phyloP scores from a whole-genome alignment of 1,140 invertebrate species.

The Drosophila obscura region DNA sequence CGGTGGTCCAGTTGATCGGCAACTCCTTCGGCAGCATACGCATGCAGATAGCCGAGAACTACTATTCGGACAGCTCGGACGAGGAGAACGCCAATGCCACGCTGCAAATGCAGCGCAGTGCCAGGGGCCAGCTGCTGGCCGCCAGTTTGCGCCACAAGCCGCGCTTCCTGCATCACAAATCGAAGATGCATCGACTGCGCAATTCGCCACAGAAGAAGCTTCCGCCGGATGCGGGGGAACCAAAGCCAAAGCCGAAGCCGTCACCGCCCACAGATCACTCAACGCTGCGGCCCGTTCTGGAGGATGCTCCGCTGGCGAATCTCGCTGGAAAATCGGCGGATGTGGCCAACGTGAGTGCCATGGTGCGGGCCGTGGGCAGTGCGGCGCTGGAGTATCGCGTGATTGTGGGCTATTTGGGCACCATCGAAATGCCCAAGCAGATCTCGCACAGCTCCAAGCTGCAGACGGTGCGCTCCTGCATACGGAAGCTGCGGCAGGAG shows the following conservation, averaged over 20 bases:
- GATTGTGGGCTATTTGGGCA: conserved; percentile 96
- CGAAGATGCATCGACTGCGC: conserved; percentile 71
- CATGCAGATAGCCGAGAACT: conserved; percentile 94
- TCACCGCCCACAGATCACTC: conserved; percentile 29
- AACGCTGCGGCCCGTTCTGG: conserved; percentile 64
- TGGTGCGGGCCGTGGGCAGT: conserved; percentile 81
- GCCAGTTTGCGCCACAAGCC: conserved; percentile 70
- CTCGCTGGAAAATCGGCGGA: conserved; percentile 51
- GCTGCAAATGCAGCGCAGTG: conserved; percentile 48
- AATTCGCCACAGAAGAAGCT: conserved; percentile 79
- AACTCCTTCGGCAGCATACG: conserved; percentile 91
- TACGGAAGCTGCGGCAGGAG: conserved; percentile 94
- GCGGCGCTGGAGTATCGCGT: conserved; percentile 91
- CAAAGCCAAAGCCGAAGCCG: conserved; percentile 13
- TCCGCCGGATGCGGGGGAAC: conserved; percentile 37
- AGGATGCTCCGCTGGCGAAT: conserved; percentile 59
- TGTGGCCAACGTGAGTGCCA: conserved; percentile 83
- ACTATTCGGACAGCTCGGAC: conserved; percentile 90
- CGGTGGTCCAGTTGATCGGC: conserved; percentile 95
- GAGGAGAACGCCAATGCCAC: conserved; percentile 74
- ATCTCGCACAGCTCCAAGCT: conserved; percentile 90
- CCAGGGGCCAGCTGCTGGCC: conserved; percentile 55
- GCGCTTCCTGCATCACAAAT: conserved; percentile 75
- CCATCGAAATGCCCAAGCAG: conserved; percentile 97
- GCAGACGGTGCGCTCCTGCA: conserved; percentile 90